These are phyloP conservation scores for Sericinus montela DNA, from an alignment of 2,888 invertebrate species.

Conservation along the genomic window DNA sequence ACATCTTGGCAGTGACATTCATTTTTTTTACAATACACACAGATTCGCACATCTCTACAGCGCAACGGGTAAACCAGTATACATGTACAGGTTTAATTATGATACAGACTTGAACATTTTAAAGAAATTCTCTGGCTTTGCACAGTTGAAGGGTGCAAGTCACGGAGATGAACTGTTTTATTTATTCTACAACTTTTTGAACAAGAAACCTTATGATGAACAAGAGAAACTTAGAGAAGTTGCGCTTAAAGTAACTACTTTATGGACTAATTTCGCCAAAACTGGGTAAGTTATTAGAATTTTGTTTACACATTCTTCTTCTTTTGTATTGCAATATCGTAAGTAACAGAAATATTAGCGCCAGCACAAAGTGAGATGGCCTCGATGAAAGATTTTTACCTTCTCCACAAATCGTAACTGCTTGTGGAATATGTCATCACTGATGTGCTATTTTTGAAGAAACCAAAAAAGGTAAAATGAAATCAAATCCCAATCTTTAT, in stretches of 20 bases:
- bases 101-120: slow-evolving; percentile 50
- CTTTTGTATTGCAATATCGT: too few relatives aligned
- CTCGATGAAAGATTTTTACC: too few relatives aligned
- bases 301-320: too few relatives aligned
- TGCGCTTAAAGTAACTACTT: slow-evolving; percentile 49
- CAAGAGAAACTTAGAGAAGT: slow-evolving; percentile 44
- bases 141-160: slow-evolving; percentile 47
- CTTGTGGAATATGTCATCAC: too few relatives aligned
- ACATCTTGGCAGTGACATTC: slow-evolving; percentile 40
- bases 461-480: too few relatives aligned
- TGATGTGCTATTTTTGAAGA: too few relatives aligned
- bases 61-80: slow-evolving; percentile 31
- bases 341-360: too few relatives aligned
- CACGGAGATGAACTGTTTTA: slow-evolving; percentile 73
- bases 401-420: too few relatives aligned
- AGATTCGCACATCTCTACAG: slow-evolving; percentile 43
- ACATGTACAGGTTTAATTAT: slow-evolving; percentile 49
- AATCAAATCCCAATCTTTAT: too few relatives aligned
- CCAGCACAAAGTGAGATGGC: too few relatives aligned
- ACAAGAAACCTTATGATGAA: slow-evolving; percentile 44
- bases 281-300: slow-evolving; percentile 44
- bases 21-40: slow-evolving; percentile 42
- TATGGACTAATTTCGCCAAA: slow-evolving; percentile 70
- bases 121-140: slow-evolving; percentile 32
- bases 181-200: slow-evolving; percentile 51